Conservation (phyloP, 2,797 vertebrate genomes). For the Propithecus deckenii region DNA sequence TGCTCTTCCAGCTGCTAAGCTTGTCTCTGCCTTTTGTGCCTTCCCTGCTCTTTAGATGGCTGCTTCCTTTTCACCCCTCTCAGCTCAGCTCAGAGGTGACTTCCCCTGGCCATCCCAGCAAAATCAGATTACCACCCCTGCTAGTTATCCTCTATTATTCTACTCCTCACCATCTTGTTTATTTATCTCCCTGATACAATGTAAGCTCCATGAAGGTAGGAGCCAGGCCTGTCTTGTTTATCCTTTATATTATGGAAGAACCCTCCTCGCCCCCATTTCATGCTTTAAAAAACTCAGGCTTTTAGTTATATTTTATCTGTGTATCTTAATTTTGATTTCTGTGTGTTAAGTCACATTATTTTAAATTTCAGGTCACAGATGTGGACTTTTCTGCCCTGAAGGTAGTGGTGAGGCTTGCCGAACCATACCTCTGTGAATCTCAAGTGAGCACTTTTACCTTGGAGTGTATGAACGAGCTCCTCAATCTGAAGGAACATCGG, state of each 20-base stretch:
- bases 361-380: constrained; percentile 88
- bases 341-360: background rate
- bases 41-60: background rate
- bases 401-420: constrained; percentile 87
- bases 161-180: background rate
- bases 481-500: constrained; percentile 89
- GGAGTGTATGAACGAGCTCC: constrained; percentile 88
- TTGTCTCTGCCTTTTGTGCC: background rate
- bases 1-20: background rate
- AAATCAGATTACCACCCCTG: background rate
- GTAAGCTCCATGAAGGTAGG: background rate
- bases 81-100: background rate
- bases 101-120: background rate
- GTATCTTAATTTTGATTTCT: background rate
- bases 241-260: background rate
- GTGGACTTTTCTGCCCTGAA: constrained; percentile 89
- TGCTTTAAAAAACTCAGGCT: background rate
- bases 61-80: background rate
- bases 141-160: background rate
- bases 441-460: constrained; percentile 87
- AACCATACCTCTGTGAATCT: constrained; percentile 89
- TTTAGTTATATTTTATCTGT: background rate
- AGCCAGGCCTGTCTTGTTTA: background rate
- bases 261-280: background rate
- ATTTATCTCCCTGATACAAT: background rate